Conservation (phyloP, 2,797 vertebrate species). For the Galago senegalensis region DNA sequence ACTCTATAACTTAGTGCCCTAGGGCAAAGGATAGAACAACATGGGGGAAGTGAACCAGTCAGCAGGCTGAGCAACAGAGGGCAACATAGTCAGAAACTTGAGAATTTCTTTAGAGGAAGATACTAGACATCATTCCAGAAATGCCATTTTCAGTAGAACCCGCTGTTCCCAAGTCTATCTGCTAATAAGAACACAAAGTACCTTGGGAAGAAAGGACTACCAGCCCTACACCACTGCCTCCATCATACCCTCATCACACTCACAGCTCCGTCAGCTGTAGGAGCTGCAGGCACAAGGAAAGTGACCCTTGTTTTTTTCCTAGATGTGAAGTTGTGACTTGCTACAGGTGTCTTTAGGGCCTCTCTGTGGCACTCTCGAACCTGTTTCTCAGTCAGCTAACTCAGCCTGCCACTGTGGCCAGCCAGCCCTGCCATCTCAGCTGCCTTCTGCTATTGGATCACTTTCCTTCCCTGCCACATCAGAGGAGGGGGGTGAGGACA, state of each 20-base stretch:
- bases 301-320: fast-evolving
- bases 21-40: background rate
- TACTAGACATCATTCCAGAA: background rate
- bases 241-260: background rate
- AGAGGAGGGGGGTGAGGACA: background rate
- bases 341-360: background rate
- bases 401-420: background rate
- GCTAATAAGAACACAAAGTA: background rate
- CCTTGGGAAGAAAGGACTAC: background rate
- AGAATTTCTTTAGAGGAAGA: background rate
- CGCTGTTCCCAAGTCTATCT: background rate
- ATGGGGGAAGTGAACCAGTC: background rate
- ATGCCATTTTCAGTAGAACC: background rate
- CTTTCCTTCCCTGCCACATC: background rate
- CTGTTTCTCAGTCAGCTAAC: background rate
- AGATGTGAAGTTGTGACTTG: background rate
- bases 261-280: background rate
- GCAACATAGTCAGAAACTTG: background rate
- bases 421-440: background rate
- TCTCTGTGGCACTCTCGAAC: background rate
- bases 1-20: background rate
- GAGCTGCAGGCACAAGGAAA: background rate
- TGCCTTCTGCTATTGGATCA: background rate
- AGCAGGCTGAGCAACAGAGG: background rate
- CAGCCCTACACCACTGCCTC: background rate